Base-by-base conservation (phyloP, 2,888 invertebrate genomes). In the Caenorhabditis virilis region DNA sequence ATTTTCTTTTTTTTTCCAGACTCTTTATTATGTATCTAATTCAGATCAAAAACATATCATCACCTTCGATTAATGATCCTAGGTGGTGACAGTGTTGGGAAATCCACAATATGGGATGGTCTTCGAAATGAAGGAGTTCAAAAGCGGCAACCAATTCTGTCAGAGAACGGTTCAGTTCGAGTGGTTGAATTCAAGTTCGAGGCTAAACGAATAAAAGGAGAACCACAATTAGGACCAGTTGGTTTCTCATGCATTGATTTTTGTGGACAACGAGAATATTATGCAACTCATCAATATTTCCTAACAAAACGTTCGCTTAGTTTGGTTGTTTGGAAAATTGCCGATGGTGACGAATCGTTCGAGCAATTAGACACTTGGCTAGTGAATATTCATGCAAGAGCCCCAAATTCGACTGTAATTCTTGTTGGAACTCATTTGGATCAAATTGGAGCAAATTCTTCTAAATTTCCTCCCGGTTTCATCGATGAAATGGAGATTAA, bases 281-380 rank as follows among this genome's bases (percentile, higher is more conserved):
- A 97, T 84, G 93, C 95, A 0, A 97, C 97, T 0, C 97, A 97
- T 87, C 95, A 97, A 84, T 98, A 98, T 85, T 98, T 98, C 84
- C 86, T 98, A 43, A 95, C 95, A 0, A 91, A 93, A 62, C 88
- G 97, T 15, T 93, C 95, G 22, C 86, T 98, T 33, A 98, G 95
- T 84, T 87, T 98, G 52, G 95, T 97, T 1, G 89, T 95, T 3
- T 98, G 97, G 95, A 89, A 90, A 76, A 91, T 95, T 51, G 90
- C 90, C 0, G 95, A 95, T 78, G 97, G 97, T 0, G 89, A 92
- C 81, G 88, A 88, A 74, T 97, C 95, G 0, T 88, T 98, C 15
- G 90, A 90, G 16, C 91, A 91, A 76, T 91, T 98, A 25, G 87
- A 93, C 39, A 91, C 93, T 79, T 98, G 97, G 97, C 88, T 98